Conservation (phyloP, 2,797 vertebrate species). For the Urosaurus nigricauda region DNA sequence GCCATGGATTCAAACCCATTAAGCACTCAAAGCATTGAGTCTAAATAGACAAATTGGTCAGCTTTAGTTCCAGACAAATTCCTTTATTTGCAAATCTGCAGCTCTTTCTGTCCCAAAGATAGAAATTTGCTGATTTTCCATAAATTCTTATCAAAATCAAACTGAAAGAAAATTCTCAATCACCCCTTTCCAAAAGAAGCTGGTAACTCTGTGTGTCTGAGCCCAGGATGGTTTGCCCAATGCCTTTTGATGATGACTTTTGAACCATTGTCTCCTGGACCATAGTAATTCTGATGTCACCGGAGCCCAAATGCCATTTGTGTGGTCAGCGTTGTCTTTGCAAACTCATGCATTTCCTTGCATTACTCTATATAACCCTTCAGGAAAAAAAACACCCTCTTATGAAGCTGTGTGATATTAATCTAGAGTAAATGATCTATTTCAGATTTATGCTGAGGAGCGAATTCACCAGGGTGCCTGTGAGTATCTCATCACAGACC, state of each 20-base stretch:
- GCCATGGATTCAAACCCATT: too few relatives aligned
- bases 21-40: not conserved
- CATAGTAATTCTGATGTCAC: not conserved
- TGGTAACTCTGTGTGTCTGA: not conserved
- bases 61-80: not conserved
- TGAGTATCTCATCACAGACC: slow-evolving; percentile 61
- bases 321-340: slow-evolving; percentile 21
- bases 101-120: not conserved
- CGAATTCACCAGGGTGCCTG: slow-evolving; percentile 47
- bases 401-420: slow-evolving; percentile 47
- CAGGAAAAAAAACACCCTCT: not conserved
- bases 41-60: not conserved
- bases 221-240: not conserved
- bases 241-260: not conserved
- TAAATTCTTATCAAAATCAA: too few relatives aligned
- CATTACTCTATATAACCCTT: not conserved
- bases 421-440: slow-evolving; percentile 43
- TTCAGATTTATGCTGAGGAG: slow-evolving; percentile 58
- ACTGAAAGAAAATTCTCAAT: not conserved
- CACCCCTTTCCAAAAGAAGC: not conserved
- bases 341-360: not conserved
- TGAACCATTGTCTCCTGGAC: not conserved
- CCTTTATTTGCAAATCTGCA: not conserved
- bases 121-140: not conserved
- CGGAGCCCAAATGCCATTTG: not conserved